These are phyloP conservation scores for Phalacrocorax carbo DNA, from an alignment of 2,113 vertebrate genomes.

Conservation along the genomic window DNA sequence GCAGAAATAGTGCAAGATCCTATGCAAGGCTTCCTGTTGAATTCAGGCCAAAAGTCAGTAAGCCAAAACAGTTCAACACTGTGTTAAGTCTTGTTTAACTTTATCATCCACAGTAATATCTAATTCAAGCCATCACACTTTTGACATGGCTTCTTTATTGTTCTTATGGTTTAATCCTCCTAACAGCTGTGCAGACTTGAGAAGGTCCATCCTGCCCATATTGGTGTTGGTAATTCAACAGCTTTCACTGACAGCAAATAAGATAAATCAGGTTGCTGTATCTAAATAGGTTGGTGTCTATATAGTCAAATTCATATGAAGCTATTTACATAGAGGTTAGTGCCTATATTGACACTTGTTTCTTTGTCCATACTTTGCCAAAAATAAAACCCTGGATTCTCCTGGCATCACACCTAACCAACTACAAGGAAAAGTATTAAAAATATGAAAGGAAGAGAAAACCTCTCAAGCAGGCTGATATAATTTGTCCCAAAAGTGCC, in stretches of 20 bases:
- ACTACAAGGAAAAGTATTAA: neutral
- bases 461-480: neutral
- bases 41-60: neutral
- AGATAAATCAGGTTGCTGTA: neutral
- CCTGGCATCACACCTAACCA: neutral
- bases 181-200: neutral
- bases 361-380: neutral
- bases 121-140: neutral
- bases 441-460: neutral
- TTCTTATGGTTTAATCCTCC: neutral
- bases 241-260: neutral
- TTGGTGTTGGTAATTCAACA: rapidly evolving
- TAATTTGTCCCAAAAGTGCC: neutral
- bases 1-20: neutral
- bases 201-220: neutral
- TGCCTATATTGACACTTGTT: neutral
- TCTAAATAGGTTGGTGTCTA: neutral
- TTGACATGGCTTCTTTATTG: neutral
- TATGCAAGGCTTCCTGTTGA: neutral
- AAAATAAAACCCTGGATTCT: neutral
- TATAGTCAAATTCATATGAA: neutral
- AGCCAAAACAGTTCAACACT: neutral
- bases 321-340: neutral
- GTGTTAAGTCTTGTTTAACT: neutral
- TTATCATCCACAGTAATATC: neutral